Evolutionary conservation across 2,797 vertebrate genomes (phyloP).

Genomic region (Peromyscus attwateri): DNA sequence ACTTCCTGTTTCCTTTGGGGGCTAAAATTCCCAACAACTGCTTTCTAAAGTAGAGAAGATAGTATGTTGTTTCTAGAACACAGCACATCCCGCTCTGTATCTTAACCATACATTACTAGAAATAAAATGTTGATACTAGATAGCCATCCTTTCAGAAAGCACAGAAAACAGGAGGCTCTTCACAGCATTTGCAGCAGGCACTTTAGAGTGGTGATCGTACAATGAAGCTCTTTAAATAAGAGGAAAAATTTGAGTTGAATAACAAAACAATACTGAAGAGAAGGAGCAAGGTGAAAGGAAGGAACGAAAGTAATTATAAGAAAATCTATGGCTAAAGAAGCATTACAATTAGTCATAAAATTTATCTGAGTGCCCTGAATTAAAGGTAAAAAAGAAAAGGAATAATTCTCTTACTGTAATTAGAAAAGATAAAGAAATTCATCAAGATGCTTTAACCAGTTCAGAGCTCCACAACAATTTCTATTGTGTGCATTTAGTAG

Average conservation of each 20-base stretch:
- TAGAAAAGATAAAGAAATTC: constrained; percentile 23
- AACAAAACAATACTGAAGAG: constrained; percentile 7
- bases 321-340: constrained; percentile 47
- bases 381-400: constrained; percentile 57
- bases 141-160: constrained; percentile 37
- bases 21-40: background rate
- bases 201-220: constrained; percentile 18
- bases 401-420: background rate
- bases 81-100: background rate
- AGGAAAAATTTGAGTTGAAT: background rate
- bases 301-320: constrained; percentile 34
- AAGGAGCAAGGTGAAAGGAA: constrained; percentile 2
- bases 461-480: background rate
- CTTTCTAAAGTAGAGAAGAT: constrained; percentile 39
- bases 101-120: background rate
- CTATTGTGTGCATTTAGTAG: background rate
- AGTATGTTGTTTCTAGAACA: background rate
- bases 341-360: constrained; percentile 41
- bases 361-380: constrained; percentile 7
- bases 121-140: background rate
- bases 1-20: background rate
- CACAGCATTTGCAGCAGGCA: background rate
- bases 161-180: background rate
- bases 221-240: constrained; percentile 49
- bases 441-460: constrained; percentile 19